Evolutionary conservation across 2,113 vertebrate species (phyloP).

Genomic region (Thunnus maccoyii): DNA sequence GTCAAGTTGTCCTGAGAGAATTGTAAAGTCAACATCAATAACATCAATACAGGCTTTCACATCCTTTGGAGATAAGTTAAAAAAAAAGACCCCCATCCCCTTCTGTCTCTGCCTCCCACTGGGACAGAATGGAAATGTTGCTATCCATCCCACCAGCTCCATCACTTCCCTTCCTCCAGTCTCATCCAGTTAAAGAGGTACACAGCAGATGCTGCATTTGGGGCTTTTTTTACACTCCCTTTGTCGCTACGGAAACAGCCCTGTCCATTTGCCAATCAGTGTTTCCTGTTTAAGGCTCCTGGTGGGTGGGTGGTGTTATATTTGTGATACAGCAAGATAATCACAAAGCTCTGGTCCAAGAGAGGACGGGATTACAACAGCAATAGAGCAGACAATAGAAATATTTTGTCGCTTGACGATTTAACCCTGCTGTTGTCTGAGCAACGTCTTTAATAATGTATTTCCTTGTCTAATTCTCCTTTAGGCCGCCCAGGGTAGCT

Average conservation of each 20-base stretch:
- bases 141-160: slow-evolving; percentile 26
- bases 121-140: slow-evolving; percentile 38
- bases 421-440: neutral
- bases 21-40: slow-evolving; percentile 47
- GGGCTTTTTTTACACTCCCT: slow-evolving; percentile 47
- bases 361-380: slow-evolving; percentile 14
- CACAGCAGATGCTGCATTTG: slow-evolving; percentile 38
- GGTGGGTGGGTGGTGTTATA: slow-evolving; percentile 32
- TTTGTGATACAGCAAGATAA: slow-evolving; percentile 36
- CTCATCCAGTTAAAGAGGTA: slow-evolving; percentile 43
- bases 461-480: neutral
- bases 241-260: slow-evolving; percentile 53
- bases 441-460: neutral
- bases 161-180: slow-evolving; percentile 45
- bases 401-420: neutral
- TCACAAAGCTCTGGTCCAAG: slow-evolving; percentile 23
- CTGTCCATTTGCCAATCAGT: slow-evolving; percentile 53
- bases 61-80: slow-evolving; percentile 23
- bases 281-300: slow-evolving; percentile 69
- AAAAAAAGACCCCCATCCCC: neutral
- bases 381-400: neutral
- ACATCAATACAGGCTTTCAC: slow-evolving; percentile 41
- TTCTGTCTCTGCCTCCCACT: slow-evolving; percentile 7
- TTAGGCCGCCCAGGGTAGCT: neutral
- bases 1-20: slow-evolving; percentile 21